A percentile compares a stretch with the other conserved stretches of the same genome.
These are phyloP conservation scores for Salminus brasiliensis DNA, from an alignment of 2,113 vertebrate genomes.

Conservation along the genomic window DNA sequence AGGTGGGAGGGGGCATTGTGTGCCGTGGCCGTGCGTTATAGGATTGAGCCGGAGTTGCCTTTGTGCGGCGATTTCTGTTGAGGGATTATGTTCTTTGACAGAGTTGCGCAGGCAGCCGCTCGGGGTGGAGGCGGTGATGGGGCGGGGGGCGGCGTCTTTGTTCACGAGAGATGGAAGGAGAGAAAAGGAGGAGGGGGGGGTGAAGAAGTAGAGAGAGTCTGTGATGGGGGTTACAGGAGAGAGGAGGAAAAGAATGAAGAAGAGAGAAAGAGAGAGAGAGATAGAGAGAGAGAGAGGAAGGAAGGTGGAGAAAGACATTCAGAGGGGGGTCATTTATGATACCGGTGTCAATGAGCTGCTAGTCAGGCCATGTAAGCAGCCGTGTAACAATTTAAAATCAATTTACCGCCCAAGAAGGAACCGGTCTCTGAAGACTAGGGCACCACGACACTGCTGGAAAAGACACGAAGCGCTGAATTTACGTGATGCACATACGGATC, in stretches of 20 bases:
- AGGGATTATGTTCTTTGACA: conserved; percentile 83
- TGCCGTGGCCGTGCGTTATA: conserved; percentile 76
- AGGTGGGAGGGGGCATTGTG: conserved; percentile 76
- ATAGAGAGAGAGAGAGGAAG: conserved; percentile 45
- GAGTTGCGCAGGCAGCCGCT: conserved; percentile 75
- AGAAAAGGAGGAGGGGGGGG: conserved; percentile 60
- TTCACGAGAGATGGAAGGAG: conserved; percentile 61
- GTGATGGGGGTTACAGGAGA: too few species aligned
- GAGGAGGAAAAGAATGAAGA: not conserved
- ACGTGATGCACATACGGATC: conserved; percentile 33
- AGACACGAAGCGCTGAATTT: not conserved
- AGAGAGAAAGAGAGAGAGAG: conserved; percentile 43
- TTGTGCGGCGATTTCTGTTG: conserved; percentile 80
- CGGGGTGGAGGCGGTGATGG: conserved; percentile 73
- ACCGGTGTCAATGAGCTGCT: conserved; percentile 57
- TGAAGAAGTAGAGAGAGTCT: conserved; percentile 8
- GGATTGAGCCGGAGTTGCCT: conserved; percentile 83
- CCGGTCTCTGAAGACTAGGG: conserved; percentile 53
- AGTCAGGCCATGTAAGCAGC: conserved; percentile 76
- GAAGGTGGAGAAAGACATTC: conserved; percentile 15
- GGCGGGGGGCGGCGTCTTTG: conserved; percentile 69
- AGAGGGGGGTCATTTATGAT: conserved; percentile 25
- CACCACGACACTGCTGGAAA: too few species aligned
- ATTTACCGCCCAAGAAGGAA: conserved; percentile 75
- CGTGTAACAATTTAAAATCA: conserved; percentile 79